These are phyloP conservation scores for Cydia splendana DNA, from an alignment of 1,140 invertebrate genomes.

Conservation along the genomic window DNA sequence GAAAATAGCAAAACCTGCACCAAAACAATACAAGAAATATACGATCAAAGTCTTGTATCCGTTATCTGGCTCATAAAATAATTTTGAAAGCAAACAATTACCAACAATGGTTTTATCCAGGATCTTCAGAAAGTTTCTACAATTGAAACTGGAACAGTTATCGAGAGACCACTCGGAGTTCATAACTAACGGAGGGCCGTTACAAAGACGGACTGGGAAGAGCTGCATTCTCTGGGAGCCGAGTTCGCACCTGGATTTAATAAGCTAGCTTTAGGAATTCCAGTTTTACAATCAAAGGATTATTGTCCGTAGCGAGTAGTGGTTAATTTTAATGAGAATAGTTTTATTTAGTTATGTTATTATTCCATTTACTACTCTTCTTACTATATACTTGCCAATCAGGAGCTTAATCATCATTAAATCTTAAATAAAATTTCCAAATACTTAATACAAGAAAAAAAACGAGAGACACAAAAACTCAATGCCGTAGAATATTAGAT, in stretches of 20 bases:
- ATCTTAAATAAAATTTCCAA: no score
- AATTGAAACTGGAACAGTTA: constrained; percentile 46
- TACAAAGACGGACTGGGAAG: constrained; percentile 48
- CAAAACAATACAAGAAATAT: constrained; percentile 13
- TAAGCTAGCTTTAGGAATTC: constrained; percentile 3
- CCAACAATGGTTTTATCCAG: constrained; percentile 40
- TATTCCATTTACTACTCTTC: no score
- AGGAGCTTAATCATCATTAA: no score
- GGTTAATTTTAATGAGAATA: background rate
- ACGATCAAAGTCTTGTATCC: background rate
- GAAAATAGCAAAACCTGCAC: background rate
- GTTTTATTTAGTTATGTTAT: background rate
- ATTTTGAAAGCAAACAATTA: constrained; percentile 42
- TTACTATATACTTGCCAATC: no score
- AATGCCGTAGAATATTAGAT: no score
- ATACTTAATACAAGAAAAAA: no score
- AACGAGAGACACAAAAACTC: no score
- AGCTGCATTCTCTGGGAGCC: constrained; percentile 40
- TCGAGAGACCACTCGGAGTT: constrained; percentile 44
- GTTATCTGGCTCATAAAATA: constrained; percentile 27
- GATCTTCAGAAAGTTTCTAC: constrained; percentile 38
- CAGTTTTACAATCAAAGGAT: background rate
- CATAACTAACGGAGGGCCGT: constrained; percentile 47
- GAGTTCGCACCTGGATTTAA: constrained; percentile 17
- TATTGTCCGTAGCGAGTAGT: background rate